These are phyloP conservation scores for Agrotis puta DNA, from an alignment of 2,888 invertebrate genomes.

Conservation along the genomic window DNA sequence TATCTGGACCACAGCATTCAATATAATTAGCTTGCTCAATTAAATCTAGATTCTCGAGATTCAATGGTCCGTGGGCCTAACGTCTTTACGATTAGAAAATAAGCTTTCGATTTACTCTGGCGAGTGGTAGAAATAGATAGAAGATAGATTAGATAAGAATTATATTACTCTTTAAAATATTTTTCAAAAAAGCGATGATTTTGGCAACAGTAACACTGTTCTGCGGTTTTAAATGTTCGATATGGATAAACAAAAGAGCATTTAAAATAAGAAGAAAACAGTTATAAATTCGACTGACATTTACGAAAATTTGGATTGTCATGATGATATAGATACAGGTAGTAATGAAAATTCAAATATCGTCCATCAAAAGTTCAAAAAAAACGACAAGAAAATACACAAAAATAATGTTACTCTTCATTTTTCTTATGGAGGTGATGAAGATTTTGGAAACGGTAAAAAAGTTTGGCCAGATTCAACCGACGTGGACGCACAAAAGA, in stretches of 20 bases:
- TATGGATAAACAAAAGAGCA: slow-evolving; percentile 7
- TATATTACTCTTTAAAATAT: not conserved
- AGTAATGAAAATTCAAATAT: too few species aligned
- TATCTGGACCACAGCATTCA: slow-evolving; percentile 73
- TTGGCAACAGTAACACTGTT: not conserved
- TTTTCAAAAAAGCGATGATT: not conserved
- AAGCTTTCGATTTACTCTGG: slow-evolving; percentile 42
- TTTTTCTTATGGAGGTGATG: not conserved
- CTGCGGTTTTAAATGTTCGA: not conserved
- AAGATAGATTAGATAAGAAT: slow-evolving; percentile 14
- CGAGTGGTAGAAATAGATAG: slow-evolving; percentile 5
- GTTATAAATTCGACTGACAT: too few species aligned
- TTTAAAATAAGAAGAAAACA: not conserved
- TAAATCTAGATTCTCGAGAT: slow-evolving; percentile 74
- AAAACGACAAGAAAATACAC: not conserved
- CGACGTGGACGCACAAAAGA: slow-evolving; percentile 14
- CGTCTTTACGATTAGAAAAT: slow-evolving; percentile 54
- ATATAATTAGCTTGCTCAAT: slow-evolving; percentile 83
- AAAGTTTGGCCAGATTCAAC: slow-evolving; percentile 7
- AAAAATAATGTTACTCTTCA: not conserved
- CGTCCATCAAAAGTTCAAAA: too few species aligned
- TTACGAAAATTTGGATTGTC: too few species aligned
- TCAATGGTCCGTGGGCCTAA: slow-evolving; percentile 56
- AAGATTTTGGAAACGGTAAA: slow-evolving; percentile 13
- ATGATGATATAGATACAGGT: too few species aligned